Evolutionary conservation across 53 echinoderm and acorn worm genomes (phyloP).

Genomic region (Astropecten irregularis): DNA sequence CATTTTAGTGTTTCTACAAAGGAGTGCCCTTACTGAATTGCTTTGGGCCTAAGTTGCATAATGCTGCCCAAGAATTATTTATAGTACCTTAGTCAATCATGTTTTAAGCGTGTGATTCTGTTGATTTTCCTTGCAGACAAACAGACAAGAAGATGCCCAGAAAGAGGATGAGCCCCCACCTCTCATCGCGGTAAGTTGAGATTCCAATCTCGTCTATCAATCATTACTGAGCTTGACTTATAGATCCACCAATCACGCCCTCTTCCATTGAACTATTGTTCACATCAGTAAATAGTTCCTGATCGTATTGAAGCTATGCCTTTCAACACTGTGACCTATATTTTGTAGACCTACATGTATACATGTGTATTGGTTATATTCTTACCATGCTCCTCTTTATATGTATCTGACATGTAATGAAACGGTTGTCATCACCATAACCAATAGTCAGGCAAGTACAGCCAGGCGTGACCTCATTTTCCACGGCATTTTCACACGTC

Average conservation of each 20-base stretch:
- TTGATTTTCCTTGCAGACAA: neutral
- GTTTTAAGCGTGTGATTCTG: neutral
- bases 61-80: too few species aligned
- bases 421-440: slow-evolving; percentile 28
- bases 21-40: too few species aligned
- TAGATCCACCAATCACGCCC: too few species aligned
- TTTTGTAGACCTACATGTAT: neutral
- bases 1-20: too few species aligned
- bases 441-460: neutral
- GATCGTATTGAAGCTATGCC: too few species aligned
- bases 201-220: neutral
- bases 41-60: too few species aligned
- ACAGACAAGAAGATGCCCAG: neutral
- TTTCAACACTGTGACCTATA: too few species aligned
- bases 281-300: too few species aligned
- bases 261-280: too few species aligned
- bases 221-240: too few species aligned
- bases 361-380: neutral
- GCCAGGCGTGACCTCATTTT: slow-evolving; percentile 8
- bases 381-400: neutral
- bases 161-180: slow-evolving; percentile 13
- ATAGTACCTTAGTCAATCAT: too few species aligned
- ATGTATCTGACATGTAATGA: slow-evolving; percentile 2
- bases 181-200: slow-evolving; percentile 19
- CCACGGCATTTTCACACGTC: slow-evolving; percentile 36